Conservation (phyloP, 1,140 invertebrate genomes). For the Trypoxylus dichotomus region DNA sequence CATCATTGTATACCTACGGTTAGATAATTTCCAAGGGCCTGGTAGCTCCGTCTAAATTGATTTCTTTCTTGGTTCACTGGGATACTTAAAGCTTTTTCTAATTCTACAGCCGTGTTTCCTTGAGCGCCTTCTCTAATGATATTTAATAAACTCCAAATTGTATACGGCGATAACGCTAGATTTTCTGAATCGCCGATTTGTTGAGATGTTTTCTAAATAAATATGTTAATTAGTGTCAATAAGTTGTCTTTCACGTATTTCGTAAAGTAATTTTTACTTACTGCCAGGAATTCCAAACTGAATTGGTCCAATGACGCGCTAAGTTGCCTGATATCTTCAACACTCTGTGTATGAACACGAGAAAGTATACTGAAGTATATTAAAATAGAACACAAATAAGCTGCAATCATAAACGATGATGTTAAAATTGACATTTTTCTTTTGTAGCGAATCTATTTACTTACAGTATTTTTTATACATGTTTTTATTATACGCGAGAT, state of each 20-base stretch:
- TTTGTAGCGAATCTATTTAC: not conserved
- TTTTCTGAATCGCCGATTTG: conserved; percentile 43
- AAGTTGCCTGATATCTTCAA: not conserved
- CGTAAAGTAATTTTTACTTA: conserved; percentile 30
- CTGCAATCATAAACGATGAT: not conserved
- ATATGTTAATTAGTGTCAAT: not conserved
- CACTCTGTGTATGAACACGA: not conserved
- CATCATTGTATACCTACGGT: conserved; percentile 43
- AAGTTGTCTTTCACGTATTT: not conserved
- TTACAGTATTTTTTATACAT: not conserved
- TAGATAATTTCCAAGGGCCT: conserved; percentile 50
- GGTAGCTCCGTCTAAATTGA: conserved; percentile 48
- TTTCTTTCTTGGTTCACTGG: conserved; percentile 40
- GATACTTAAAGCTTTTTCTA: conserved; percentile 51
- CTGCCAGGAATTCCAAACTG: conserved; percentile 33
- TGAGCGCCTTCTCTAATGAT: conserved; percentile 56
- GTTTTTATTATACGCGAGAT: not conserved
- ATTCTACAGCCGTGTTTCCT: conserved; percentile 51
- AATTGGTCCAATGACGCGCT: conserved; percentile 35
- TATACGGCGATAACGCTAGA: conserved; percentile 55
- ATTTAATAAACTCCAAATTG: conserved; percentile 57
- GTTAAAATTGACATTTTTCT: not conserved
- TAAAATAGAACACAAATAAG: not conserved
- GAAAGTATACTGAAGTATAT: not conserved
- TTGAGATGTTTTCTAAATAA: conserved; percentile 26